Conservation (phyloP, 1,140 invertebrate species). For the Diachasmimorpha longicaudata region DNA sequence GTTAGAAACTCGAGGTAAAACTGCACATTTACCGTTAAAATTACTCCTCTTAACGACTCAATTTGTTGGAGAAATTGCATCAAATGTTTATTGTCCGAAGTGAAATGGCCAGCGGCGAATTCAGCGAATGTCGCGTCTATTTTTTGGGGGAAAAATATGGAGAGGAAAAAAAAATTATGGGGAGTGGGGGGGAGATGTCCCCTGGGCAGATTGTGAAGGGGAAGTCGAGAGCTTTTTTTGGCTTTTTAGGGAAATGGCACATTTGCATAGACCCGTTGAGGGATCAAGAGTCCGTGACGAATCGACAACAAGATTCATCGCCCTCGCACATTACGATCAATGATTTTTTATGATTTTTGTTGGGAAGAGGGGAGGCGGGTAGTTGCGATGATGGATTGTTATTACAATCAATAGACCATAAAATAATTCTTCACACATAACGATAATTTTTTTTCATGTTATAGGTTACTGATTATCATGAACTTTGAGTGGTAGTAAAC, state of each 20-base stretch:
- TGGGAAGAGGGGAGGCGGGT: background rate
- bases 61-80: background rate
- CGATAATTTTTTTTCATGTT: background rate
- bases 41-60: background rate
- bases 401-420: background rate
- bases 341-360: slow-evolving; percentile 34
- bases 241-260: slow-evolving; percentile 41
- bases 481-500: too few species aligned
- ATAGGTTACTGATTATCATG: too few species aligned
- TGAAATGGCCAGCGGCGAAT: background rate
- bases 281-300: slow-evolving; percentile 51
- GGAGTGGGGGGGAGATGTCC: slow-evolving; percentile 24
- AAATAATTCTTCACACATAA: background rate
- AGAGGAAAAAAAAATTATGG: slow-evolving; percentile 33
- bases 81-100: background rate
- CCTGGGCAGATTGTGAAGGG: background rate
- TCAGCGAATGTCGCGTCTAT: slow-evolving; percentile 50
- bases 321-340: slow-evolving; percentile 31
- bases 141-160: slow-evolving; percentile 38
- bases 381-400: background rate
- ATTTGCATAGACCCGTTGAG: slow-evolving; percentile 52
- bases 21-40: background rate
- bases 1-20: background rate
- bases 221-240: slow-evolving; percentile 35
- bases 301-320: slow-evolving; percentile 39